phyloP scores from a whole-genome alignment of 2,888 invertebrate species.

The Silvanus unidentatus region DNA sequence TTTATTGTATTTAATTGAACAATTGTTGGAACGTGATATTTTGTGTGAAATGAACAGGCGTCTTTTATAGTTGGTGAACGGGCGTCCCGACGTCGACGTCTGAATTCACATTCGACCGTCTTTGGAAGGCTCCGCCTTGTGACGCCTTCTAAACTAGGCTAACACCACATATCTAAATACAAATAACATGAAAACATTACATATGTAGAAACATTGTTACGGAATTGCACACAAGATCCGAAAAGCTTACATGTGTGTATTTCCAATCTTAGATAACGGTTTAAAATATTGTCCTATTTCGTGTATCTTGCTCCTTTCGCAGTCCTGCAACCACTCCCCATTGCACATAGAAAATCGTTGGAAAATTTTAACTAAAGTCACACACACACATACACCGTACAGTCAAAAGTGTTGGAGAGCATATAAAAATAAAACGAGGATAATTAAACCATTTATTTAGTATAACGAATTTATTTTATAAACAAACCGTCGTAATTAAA shows the following conservation, averaged over 20 bases:
- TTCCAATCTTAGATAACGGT: constrained; percentile 40
- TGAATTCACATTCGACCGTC: constrained; percentile 33
- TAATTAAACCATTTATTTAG: too few relatives aligned
- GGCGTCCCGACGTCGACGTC: constrained; percentile 30
- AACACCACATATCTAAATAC: constrained; percentile 34
- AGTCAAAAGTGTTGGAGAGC: too few relatives aligned
- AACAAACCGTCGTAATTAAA: too few relatives aligned
- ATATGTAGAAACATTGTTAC: too few relatives aligned
- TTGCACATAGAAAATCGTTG: constrained; percentile 25
- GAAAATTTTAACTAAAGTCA: constrained; percentile 23
- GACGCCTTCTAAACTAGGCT: constrained; percentile 42
- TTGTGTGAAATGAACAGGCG: constrained; percentile 21
- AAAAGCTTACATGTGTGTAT: constrained; percentile 16
- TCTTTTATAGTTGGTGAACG: constrained; percentile 20
- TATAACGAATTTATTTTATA: too few relatives aligned
- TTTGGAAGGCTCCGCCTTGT: constrained; percentile 42
- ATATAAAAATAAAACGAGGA: too few relatives aligned
- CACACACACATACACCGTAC: constrained; percentile 7
- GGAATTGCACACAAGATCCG: neutral
- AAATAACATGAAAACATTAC: constrained; percentile 6
- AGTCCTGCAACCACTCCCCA: constrained; percentile 24
- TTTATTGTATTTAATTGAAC: too few relatives aligned
- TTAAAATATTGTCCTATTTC: constrained; percentile 43
- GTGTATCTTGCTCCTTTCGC: constrained; percentile 36
- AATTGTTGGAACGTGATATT: too few relatives aligned